Conservation (phyloP, 2,888 invertebrate genomes). For the Andrena hattorfiana region DNA sequence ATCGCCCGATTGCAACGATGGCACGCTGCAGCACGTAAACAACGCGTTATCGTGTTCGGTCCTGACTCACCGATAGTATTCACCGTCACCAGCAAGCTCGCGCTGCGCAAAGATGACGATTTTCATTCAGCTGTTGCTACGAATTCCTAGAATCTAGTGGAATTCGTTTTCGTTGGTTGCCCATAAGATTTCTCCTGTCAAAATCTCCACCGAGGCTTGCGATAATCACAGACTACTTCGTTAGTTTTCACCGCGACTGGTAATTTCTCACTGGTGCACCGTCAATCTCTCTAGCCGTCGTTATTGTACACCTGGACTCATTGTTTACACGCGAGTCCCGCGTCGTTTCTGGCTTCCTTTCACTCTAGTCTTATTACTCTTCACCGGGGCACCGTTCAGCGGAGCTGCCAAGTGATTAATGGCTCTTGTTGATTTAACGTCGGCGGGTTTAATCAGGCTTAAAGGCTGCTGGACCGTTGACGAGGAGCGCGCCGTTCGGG, state of each 20-base stretch:
- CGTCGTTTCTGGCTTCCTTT: background rate
- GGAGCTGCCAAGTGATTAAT: background rate
- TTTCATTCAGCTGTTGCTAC: background rate
- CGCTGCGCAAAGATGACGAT: too few relatives aligned
- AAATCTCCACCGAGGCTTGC: background rate
- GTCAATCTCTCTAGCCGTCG: background rate
- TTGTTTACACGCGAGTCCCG: background rate
- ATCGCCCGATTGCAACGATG: background rate
- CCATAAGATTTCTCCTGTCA: background rate
- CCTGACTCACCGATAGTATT: constrained; percentile 14
- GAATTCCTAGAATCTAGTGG: background rate
- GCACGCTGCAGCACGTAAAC: background rate
- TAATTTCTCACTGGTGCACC: background rate
- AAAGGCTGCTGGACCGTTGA: background rate
- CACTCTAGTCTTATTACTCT: background rate
- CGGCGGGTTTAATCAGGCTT: background rate
- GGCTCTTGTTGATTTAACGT: background rate
- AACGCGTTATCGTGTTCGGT: background rate
- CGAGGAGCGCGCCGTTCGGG: background rate
- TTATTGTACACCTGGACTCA: background rate
- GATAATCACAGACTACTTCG: background rate
- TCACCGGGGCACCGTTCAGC: background rate
- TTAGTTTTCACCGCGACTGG: background rate
- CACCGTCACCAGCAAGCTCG: too few relatives aligned
- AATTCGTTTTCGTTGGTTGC: background rate